Conservation (phyloP, 2,888 invertebrate genomes). For the Athetis lepigone region DNA sequence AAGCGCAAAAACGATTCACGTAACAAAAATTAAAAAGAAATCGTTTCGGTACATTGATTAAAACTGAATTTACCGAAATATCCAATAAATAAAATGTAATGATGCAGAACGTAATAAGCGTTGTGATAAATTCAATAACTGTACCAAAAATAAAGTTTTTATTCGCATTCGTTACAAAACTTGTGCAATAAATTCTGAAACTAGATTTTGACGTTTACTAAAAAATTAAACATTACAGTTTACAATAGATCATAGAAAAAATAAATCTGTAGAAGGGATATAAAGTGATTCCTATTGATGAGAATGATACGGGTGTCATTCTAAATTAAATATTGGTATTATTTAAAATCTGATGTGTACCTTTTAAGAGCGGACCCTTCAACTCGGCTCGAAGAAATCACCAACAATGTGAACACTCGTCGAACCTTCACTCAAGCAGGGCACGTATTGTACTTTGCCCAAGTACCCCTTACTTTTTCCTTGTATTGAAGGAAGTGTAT, state of each 20-base stretch:
- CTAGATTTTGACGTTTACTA: no score
- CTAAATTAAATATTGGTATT: conserved; percentile 33
- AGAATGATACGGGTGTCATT: conserved; percentile 5
- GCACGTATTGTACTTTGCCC: conserved; percentile 68
- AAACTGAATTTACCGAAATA: conserved; percentile 21
- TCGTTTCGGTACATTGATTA: conserved; percentile 14
- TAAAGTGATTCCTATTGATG: no score
- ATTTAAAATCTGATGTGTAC: conserved; percentile 49
- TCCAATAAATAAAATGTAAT: conserved; percentile 26
- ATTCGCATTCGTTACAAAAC: no score
- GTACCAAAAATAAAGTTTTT: no score
- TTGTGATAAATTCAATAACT: conserved; percentile 2
- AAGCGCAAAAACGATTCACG: background rate
- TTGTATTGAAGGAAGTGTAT: conserved; percentile 62
- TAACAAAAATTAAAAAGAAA: background rate
- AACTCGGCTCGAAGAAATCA: conserved; percentile 63
- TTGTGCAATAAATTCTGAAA: no score
- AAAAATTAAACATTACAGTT: no score
- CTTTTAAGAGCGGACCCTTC: conserved; percentile 61
- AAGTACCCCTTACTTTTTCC: conserved; percentile 67
- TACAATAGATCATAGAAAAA: no score
- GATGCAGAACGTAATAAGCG: conserved; percentile 21
- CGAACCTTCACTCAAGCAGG: conserved; percentile 68
- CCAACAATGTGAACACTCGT: conserved; percentile 67
- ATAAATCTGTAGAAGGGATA: no score